These are phyloP conservation scores for Dryadula phaetusa DNA, from an alignment of 2,888 invertebrate genomes.

Conservation along the genomic window DNA sequence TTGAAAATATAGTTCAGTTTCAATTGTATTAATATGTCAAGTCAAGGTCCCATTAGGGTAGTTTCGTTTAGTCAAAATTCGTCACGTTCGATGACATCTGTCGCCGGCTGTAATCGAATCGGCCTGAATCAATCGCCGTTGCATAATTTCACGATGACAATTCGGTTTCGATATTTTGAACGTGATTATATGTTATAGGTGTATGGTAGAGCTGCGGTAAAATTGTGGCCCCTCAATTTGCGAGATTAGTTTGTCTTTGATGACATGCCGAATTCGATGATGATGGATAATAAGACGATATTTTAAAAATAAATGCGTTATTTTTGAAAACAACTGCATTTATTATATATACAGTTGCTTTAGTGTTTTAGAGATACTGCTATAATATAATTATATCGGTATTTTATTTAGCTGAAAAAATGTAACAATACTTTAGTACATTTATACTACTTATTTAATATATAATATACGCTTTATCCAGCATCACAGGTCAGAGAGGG, in stretches of 20 bases:
- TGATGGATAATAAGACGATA: slow-evolving; percentile 19
- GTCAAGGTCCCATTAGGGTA: slow-evolving; percentile 55
- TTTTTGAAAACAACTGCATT: neutral
- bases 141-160: slow-evolving; percentile 83
- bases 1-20: neutral
- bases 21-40: slow-evolving; percentile 17
- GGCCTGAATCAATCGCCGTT: slow-evolving; percentile 70
- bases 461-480: too few relatives aligned
- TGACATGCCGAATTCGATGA: slow-evolving; percentile 67
- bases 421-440: too few relatives aligned
- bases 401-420: too few relatives aligned
- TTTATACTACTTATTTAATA: too few relatives aligned
- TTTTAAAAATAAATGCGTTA: neutral
- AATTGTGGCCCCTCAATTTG: slow-evolving; percentile 54
- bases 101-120: slow-evolving; percentile 79
- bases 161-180: slow-evolving; percentile 68
- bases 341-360: too few relatives aligned
- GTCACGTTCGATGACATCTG: slow-evolving; percentile 83
- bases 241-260: slow-evolving; percentile 68
- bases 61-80: slow-evolving; percentile 76
- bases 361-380: too few relatives aligned
- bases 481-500: too few relatives aligned
- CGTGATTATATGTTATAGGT: slow-evolving; percentile 72
- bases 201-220: neutral
- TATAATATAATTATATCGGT: too few relatives aligned